phyloP scores from a whole-genome alignment of 2,113 vertebrate species.

The Rousettus leschenaultii region DNA sequence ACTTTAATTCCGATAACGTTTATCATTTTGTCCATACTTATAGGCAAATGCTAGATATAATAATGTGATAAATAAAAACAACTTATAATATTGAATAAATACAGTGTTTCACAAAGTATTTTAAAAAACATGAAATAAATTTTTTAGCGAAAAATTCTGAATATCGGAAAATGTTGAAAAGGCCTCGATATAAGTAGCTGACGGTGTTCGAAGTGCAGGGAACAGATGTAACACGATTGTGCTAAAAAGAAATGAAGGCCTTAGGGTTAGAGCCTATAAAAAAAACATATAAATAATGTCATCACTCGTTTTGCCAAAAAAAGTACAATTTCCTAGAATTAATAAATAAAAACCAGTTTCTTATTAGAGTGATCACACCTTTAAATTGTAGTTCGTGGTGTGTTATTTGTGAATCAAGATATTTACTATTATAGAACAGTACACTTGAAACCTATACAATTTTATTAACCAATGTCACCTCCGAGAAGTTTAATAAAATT shows the following conservation, averaged over 20 bases:
- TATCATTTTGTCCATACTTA: background rate
- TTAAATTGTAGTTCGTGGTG: background rate
- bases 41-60: background rate
- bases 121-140: background rate
- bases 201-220: background rate
- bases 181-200: background rate
- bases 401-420: constrained; percentile 16
- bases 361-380: background rate
- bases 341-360: constrained; percentile 9
- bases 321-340: constrained; percentile 40
- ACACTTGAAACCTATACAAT: no score
- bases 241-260: background rate
- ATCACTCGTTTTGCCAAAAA: background rate
- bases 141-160: background rate
- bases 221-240: background rate
- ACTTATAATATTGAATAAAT: background rate
- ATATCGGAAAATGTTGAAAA: background rate
- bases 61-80: background rate
- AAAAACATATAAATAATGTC: background rate
- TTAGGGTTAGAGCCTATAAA: background rate
- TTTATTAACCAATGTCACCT: no score
- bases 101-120: background rate
- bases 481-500: no score
- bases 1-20: background rate
- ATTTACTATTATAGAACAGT: no score